Percentiles rank a stretch among this genome's conserved stretches.
Conservation (phyloP, 2,797 vertebrate genomes). For the Rhabdomys pumilio region DNA sequence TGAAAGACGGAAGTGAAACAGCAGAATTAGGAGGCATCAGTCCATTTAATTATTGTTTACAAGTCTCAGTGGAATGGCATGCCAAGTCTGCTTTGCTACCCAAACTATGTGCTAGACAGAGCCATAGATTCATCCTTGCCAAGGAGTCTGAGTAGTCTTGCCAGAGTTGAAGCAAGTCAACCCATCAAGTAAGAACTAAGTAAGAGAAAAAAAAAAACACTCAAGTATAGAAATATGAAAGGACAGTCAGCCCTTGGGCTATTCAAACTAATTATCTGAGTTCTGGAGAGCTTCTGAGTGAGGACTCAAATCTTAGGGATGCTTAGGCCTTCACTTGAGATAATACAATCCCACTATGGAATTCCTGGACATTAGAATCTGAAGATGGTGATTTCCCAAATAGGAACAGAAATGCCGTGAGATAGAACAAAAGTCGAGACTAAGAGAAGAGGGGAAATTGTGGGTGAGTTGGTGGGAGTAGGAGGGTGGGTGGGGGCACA, state of each 20-base stretch:
- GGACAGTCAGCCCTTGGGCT: neutral
- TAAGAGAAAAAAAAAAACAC: neutral
- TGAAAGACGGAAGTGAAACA: conserved; percentile 73
- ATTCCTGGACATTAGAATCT: neutral
- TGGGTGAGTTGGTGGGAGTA: too few relatives aligned
- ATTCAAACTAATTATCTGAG: neutral
- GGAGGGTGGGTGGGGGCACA: too few relatives aligned
- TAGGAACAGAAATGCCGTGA: neutral
- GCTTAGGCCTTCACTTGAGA: neutral
- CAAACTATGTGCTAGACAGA: conserved; percentile 16
- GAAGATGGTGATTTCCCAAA: neutral
- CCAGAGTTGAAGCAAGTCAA: conserved; percentile 30
- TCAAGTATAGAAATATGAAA: neutral
- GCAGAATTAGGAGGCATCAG: conserved; percentile 59
- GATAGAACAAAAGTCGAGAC: neutral
- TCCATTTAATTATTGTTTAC: conserved; percentile 78
- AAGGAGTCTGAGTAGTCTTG: neutral
- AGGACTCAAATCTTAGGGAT: neutral
- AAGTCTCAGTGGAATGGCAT: conserved; percentile 17
- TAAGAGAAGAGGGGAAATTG: neutral
- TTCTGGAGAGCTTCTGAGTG: neutral
- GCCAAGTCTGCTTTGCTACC: conserved; percentile 52
- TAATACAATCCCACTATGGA: neutral
- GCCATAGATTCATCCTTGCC: conserved; percentile 5
- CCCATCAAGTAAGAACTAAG: conserved; percentile 15